A percentile compares a stretch with the other conserved stretches of the same genome.
These are phyloP conservation scores for Cremastinae sp. DNA, from an alignment of 2,888 invertebrate genomes.

Conservation along the genomic window DNA sequence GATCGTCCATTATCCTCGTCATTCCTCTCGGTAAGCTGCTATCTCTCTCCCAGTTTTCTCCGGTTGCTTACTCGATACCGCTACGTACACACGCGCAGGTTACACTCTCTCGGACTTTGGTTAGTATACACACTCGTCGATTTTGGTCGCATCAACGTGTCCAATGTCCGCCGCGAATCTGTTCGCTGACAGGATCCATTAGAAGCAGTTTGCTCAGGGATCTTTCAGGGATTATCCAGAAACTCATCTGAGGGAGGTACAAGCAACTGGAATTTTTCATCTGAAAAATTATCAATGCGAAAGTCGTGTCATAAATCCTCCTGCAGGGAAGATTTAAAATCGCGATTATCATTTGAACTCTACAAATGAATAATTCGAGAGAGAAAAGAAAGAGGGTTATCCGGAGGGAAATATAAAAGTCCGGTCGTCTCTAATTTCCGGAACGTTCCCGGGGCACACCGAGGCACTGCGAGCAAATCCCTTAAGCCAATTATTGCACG, in stretches of 20 bases:
- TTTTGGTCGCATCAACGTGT: slow-evolving; percentile 51
- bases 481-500: slow-evolving; percentile 78
- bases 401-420: not conserved
- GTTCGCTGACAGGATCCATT: slow-evolving; percentile 74
- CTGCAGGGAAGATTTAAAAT: not conserved
- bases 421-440: slow-evolving; percentile 26
- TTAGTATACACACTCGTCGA: slow-evolving; percentile 35
- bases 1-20: slow-evolving; percentile 71
- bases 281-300: not conserved
- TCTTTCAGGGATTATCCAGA: slow-evolving; percentile 69
- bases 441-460: slow-evolving; percentile 11
- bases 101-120: not conserved
- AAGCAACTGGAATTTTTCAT: slow-evolving; percentile 45
- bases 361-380: not conserved
- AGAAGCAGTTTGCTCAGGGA: slow-evolving; percentile 74
- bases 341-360: slow-evolving; percentile 4
- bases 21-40: slow-evolving; percentile 59
- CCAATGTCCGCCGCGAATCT: slow-evolving; percentile 64
- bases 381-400: not conserved
- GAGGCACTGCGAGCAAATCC: slow-evolving; percentile 69
- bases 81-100: not conserved
- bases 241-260: too few relatives aligned
- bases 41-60: slow-evolving; percentile 19
- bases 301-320: too few relatives aligned
- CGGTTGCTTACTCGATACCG: slow-evolving; percentile 29